These are phyloP conservation scores for Amiota minor DNA, from an alignment of 2,888 invertebrate species.

Conservation along the genomic window DNA sequence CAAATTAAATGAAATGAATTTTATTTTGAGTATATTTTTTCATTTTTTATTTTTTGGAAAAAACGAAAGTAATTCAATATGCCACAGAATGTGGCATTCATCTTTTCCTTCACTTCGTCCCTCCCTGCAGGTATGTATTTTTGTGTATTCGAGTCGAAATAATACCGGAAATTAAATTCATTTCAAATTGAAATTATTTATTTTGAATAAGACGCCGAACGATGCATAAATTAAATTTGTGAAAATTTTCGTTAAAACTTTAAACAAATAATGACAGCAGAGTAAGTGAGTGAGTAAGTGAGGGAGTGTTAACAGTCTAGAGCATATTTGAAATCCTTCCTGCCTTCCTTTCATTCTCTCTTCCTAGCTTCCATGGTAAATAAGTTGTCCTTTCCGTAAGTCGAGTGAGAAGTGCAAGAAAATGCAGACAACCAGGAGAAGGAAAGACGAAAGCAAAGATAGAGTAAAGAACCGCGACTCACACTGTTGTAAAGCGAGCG, in stretches of 20 bases:
- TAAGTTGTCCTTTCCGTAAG: no score
- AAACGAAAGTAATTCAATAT: conserved; percentile 10
- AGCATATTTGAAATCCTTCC: no score
- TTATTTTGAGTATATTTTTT: neutral
- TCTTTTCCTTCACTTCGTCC: no score
- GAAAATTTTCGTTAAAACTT: conserved; percentile 10
- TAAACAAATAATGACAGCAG: neutral
- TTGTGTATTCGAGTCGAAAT: neutral
- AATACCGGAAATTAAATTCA: conserved; percentile 46
- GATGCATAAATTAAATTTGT: no score
- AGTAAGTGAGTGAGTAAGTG: neutral
- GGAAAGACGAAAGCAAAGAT: neutral
- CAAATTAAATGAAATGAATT: neutral
- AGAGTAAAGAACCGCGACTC: neutral
- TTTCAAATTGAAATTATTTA: conserved; percentile 29
- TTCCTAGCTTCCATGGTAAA: no score
- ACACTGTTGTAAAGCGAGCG: conserved; percentile 4
- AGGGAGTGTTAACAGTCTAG: neutral
- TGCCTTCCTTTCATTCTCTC: no score
- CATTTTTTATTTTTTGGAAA: neutral
- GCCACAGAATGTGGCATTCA: neutral
- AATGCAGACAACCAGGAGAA: no score
- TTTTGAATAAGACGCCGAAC: neutral
- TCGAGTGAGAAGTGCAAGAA: no score
- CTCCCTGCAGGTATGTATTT: no score